Percentiles rank a stretch among this genome's conserved stretches.
These are phyloP conservation scores for Notospermus geniculatus DNA, from an alignment of 1,140 invertebrate species.

Conservation along the genomic window DNA sequence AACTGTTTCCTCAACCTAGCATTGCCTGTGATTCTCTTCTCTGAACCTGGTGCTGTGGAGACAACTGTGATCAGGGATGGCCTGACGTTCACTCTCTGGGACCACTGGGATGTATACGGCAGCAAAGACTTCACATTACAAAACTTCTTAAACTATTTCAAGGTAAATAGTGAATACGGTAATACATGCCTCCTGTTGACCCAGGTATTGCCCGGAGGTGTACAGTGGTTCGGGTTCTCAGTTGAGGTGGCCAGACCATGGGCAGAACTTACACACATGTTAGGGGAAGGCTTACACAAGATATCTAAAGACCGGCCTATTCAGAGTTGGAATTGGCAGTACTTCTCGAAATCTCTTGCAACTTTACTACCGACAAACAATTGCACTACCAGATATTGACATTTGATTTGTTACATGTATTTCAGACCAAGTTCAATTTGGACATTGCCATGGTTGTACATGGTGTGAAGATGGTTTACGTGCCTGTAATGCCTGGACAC, in stretches of 20 bases:
- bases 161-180: conserved; percentile 31
- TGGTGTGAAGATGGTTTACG: conserved; percentile 52
- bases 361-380: too few species aligned
- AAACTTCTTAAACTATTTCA: conserved; percentile 48
- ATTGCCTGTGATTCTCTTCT: conserved; percentile 44
- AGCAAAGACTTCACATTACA: conserved; percentile 46
- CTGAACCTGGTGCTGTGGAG: conserved; percentile 44
- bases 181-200: too few species aligned
- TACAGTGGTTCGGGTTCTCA: too few species aligned
- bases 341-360: too few species aligned
- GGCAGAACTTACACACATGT: too few species aligned
- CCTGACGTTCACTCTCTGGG: conserved; percentile 50
- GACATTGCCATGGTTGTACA: conserved; percentile 45
- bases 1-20: conserved; percentile 53
- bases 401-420: conserved; percentile 10
- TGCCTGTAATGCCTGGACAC: conserved; percentile 51
- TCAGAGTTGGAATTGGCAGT: too few species aligned
- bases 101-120: conserved; percentile 52
- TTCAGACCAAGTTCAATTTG: conserved; percentile 42
- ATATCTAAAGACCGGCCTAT: not conserved
- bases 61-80: conserved; percentile 37
- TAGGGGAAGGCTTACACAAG: too few species aligned
- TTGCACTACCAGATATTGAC: too few species aligned
- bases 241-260: too few species aligned
- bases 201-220: too few species aligned